phyloP scores from a whole-genome alignment of 2,888 invertebrate species.

The Aethes cnicana region DNA sequence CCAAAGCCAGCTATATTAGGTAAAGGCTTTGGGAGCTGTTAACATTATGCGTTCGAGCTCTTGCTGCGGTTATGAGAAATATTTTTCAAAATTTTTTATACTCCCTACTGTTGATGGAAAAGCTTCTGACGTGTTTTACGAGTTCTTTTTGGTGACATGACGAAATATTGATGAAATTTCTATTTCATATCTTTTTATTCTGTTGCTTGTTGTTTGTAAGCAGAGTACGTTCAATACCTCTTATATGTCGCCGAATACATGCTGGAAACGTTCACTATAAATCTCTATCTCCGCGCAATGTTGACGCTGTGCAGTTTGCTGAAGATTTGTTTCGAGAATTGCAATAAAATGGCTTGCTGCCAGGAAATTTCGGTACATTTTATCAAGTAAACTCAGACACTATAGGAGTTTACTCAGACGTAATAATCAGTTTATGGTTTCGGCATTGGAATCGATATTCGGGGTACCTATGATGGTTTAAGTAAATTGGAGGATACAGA shows the following conservation, averaged over 20 bases:
- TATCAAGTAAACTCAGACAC: conserved; percentile 10
- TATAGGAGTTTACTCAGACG: conserved; percentile 8
- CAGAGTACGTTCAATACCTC: background rate
- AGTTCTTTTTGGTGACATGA: no score
- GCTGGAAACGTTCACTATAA: conserved; percentile 18
- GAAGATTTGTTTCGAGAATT: conserved; percentile 23
- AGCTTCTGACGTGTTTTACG: no score
- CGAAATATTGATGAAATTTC: no score
- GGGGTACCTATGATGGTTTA: background rate
- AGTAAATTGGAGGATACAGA: conserved; percentile 18
- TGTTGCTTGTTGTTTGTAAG: no score
- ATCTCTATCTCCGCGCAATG: conserved; percentile 18
- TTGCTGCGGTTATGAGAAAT: background rate
- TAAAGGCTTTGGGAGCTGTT: conserved; percentile 2
- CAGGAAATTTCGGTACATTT: conserved; percentile 21
- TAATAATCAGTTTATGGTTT: conserved; percentile 9
- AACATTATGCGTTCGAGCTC: conserved; percentile 15
- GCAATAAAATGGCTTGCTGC: conserved; percentile 26
- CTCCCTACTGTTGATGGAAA: no score
- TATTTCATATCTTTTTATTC: no score
- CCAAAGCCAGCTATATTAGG: conserved; percentile 16
- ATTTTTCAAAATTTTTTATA: background rate
- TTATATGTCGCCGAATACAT: conserved; percentile 11
- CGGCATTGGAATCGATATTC: conserved; percentile 3
- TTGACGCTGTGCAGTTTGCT: conserved; percentile 28